phyloP scores from a whole-genome alignment of 2,113 vertebrate genomes.

The Laticauda laticaudata region DNA sequence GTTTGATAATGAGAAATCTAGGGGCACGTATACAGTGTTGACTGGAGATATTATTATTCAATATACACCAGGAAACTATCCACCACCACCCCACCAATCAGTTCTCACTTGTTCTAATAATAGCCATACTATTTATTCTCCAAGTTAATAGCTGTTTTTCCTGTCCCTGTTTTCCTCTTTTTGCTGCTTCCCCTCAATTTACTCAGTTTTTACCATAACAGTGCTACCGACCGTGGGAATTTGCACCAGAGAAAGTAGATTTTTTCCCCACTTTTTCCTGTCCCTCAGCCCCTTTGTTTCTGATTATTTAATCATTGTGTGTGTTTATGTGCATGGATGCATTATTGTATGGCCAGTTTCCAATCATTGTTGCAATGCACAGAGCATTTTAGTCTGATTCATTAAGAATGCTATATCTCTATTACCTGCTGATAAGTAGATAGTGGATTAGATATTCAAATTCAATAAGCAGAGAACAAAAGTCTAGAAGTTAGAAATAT shows the following conservation, averaged over 20 bases:
- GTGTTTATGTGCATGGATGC: not conserved
- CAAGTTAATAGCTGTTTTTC: conserved; percentile 69
- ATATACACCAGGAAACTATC: conserved; percentile 38
- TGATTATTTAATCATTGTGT: conserved; percentile 20
- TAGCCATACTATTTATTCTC: conserved; percentile 65
- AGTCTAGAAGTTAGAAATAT: not conserved
- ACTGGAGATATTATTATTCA: conserved; percentile 18
- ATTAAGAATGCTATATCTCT: not conserved
- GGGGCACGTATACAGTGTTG: not conserved
- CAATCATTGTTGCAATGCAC: not conserved
- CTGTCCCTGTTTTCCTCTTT: conserved; percentile 40
- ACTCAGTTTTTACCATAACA: conserved; percentile 33
- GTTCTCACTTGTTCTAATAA: conserved; percentile 69
- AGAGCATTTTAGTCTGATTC: not conserved
- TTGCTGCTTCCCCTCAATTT: conserved; percentile 60
- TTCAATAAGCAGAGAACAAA: not conserved
- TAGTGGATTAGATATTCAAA: not conserved
- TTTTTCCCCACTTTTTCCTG: not conserved
- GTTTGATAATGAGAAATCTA: conserved; percentile 30
- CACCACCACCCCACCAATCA: not conserved
- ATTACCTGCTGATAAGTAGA: too few relatives aligned
- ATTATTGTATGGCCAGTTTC: not conserved
- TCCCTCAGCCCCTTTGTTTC: not conserved
- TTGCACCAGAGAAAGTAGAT: conserved; percentile 37
- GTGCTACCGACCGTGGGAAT: conserved; percentile 46